Base-by-base conservation (phyloP, 1,140 invertebrate genomes). In the Brachionus rotundiformis region DNA sequence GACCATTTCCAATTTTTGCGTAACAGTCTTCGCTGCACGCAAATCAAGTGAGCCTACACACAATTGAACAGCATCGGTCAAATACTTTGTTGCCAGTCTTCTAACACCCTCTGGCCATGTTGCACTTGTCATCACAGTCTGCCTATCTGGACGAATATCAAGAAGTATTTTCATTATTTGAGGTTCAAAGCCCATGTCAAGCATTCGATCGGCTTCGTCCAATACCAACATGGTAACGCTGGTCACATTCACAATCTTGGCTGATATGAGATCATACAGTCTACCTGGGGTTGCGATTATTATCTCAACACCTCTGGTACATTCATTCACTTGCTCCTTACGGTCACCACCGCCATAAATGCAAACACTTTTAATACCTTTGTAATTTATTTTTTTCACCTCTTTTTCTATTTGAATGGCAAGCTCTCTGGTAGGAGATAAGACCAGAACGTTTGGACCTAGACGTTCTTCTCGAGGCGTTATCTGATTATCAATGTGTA, bases 391-490 rank as follows among this genome's bases (percentile, higher is more conserved):
- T 87, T 96, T 96, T 10, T 91, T 91, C 0, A 93, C 92, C 90
- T 97, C 95, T 49, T 91, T 91, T 84, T 96, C 92, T 85, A 96
- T 97, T 87, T 98, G 95, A 2, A 94, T 87, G 0, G 95, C 95
- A 33, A 97, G 87, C 88, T 97, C 94, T 85, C 95, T 90, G 0
- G 95, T 97, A 1, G 95, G 95, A 2, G 94, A 94, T 85, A 97
- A 88, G 10, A 97, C 90, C 1, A 97, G 88, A 5, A 95, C 93
- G 84, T 92, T 94, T 4, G 95, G 93, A 0, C 95, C 94, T 29
- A 88, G 87, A 39, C 94, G 88, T 84, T 94, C 84, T 4, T 90
- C 85, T 5, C 92, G 87, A 0, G 93, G 92, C 10, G 87, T 89
- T 23, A 90, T 86, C 89, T 97, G 95, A 41, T 90, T 90, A 82